Percentiles rank a stretch among this genome's conserved stretches.
Evolutionary conservation across 1,140 invertebrate species (phyloP).

Genomic region (Drosophila repleta): DNA sequence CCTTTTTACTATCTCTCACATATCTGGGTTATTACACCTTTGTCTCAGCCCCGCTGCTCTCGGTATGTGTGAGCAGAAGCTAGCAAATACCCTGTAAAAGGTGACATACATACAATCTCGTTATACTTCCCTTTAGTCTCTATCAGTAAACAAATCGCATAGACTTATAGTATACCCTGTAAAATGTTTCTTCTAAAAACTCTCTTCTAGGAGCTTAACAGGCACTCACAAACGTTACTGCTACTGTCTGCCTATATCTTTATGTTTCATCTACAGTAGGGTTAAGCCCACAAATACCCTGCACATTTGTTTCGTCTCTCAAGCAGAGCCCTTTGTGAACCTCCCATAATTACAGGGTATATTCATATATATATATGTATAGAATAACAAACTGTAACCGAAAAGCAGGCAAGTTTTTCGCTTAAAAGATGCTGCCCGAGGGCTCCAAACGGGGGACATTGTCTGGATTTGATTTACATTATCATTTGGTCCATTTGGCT

Average conservation of each 20-base stretch:
- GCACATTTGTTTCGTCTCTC: too few species aligned
- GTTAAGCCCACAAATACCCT: background rate
- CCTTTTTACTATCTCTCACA: slow-evolving; percentile 39
- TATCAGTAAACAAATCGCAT: too few species aligned
- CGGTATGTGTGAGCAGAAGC: background rate
- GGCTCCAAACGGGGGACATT: background rate
- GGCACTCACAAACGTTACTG: too few species aligned
- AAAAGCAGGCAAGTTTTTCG: background rate
- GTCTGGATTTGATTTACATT: slow-evolving; percentile 44
- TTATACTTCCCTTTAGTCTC: too few species aligned
- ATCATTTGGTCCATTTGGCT: slow-evolving; percentile 40
- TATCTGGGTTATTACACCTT: slow-evolving; percentile 37
- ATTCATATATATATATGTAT: background rate
- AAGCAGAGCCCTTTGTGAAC: too few species aligned
- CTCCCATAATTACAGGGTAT: slow-evolving; percentile 15
- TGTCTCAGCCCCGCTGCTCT: too few species aligned
- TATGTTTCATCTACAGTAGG: too few species aligned
- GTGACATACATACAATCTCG: too few species aligned
- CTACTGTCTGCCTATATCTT: too few species aligned
- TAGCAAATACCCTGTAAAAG: slow-evolving; percentile 2
- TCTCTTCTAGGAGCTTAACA: too few species aligned
- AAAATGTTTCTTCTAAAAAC: too few species aligned
- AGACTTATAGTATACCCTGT: too few species aligned
- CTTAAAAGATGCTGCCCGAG: background rate
- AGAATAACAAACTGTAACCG: background rate